Percentiles rank a stretch among this genome's conserved stretches.
phyloP scores from a whole-genome alignment of 1,140 invertebrate species.

The Aphis gossypii region DNA sequence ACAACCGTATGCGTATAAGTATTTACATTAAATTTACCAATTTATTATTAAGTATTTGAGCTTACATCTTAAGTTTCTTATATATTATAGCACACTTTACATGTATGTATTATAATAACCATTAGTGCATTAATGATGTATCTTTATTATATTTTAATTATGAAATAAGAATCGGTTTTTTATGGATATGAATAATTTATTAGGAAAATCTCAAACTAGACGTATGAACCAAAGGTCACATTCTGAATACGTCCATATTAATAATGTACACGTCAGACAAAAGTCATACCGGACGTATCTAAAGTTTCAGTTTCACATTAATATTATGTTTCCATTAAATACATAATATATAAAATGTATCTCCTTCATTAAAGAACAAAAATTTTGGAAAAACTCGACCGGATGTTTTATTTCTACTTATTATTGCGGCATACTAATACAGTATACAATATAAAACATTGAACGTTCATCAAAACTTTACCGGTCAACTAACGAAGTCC shows the following conservation, averaged over 20 bases:
- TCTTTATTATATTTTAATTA: background rate
- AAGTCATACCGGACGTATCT: background rate
- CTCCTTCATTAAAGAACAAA: background rate
- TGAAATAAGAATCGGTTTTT: background rate
- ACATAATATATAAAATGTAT: background rate
- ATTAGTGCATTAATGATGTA: background rate
- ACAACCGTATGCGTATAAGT: background rate
- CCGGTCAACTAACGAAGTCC: background rate
- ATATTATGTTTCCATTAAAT: background rate
- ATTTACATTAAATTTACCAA: background rate
- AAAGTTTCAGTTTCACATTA: background rate
- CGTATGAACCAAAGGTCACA: background rate
- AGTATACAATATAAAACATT: too few species aligned
- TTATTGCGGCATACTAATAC: background rate
- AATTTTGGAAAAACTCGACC: background rate
- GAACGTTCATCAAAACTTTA: background rate
- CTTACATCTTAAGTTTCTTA: background rate
- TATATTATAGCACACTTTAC: background rate
- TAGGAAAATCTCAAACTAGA: background rate
- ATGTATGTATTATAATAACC: background rate
- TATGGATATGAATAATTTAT: slow-evolving; percentile 6
- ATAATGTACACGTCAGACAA: background rate
- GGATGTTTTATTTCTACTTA: background rate
- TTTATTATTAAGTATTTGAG: background rate
- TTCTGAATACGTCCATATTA: background rate